These are phyloP conservation scores for Microplitis deprimator DNA, from an alignment of 2,888 invertebrate genomes.

Conservation along the genomic window DNA sequence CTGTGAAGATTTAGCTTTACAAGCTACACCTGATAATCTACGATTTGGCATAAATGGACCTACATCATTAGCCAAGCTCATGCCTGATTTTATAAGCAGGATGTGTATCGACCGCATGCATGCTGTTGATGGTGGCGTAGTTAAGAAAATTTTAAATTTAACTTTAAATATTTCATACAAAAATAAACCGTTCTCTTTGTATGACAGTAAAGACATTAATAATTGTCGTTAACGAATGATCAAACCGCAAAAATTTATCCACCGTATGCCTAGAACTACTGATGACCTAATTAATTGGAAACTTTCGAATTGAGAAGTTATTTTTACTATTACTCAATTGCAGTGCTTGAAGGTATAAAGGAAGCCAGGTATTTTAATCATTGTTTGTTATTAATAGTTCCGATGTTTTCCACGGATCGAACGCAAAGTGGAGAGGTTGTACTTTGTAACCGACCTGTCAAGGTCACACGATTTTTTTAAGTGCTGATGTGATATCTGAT, in stretches of 20 bases:
- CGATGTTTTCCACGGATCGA: too few relatives aligned
- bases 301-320: slow-evolving; percentile 42
- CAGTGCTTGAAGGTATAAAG: slow-evolving; percentile 41
- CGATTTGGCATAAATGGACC: slow-evolving; percentile 43
- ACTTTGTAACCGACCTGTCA: too few relatives aligned
- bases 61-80: slow-evolving; percentile 35
- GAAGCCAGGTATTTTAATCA: slow-evolving; percentile 34
- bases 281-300: slow-evolving; percentile 40
- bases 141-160: slow-evolving; percentile 38
- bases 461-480: too few relatives aligned
- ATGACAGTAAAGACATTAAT: slow-evolving; percentile 5
- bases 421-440: too few relatives aligned
- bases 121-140: slow-evolving; percentile 36
- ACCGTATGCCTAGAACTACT: slow-evolving; percentile 40
- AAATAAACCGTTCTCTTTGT: slow-evolving; percentile 30
- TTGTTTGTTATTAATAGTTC: slow-evolving; percentile 31
- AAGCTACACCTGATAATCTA: background rate
- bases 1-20: background rate
- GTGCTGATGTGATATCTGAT: slow-evolving; percentile 27
- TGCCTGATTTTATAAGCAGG: slow-evolving; percentile 43
- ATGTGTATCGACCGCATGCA: slow-evolving; percentile 43
- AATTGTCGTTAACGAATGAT: slow-evolving; percentile 32
- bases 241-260: slow-evolving; percentile 42
- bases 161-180: slow-evolving; percentile 37
- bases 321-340: slow-evolving; percentile 43